Evolutionary conservation across 2,888 invertebrate species (phyloP), one percentile per base, ranked within the genome.

Genomic region (Druceiella hillmani): DNA sequence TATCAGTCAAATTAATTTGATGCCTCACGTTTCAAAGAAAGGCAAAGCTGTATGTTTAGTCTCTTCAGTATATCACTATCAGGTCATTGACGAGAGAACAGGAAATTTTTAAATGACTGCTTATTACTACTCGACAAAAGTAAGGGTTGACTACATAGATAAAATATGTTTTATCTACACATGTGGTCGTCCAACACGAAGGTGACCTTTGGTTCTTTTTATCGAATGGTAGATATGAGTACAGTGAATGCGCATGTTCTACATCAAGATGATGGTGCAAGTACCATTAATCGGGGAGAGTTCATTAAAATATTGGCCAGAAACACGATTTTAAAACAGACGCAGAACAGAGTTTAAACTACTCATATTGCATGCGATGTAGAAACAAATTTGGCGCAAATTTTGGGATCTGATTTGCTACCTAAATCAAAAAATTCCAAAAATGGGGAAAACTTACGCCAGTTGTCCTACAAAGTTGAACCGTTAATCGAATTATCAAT

Each of bases 11-110:
- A 20, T 20, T 6, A 20, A 6, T 20, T 20, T 20, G 22, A 20
- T 20, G 9, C n/a, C 22, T 20, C 22, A 20, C 22, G 22, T 20
- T 6, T n/a, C 22, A 20, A 20, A 20, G 22, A 20, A 20, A 20
- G 9, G 22, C n/a, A 20, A 20, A 20, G 22, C 22, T 20, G 22
- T 20, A n/a, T 20, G 22, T 20, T 20, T 20, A 20, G 22, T 20
- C n/a, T 20, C 22, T 20, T n/a, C 6, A 20, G 9, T 20, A n/a
- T n/a, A 20, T 20, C 22, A 20, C 22, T 20, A 20, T 20, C 6
- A 20, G 22, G 6, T n/a, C n/a, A 20, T 20, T 20, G 22, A 20
- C 22, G 22, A 20, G 9, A 20, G 9, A 6, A 20, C 22, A 20
- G 22, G 22, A 6, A 20, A 20, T 7, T n/a, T n/a, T 20, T 6